Evolutionary conservation across 2,888 invertebrate species (phyloP).

Genomic region (Laspeyria flexula): DNA sequence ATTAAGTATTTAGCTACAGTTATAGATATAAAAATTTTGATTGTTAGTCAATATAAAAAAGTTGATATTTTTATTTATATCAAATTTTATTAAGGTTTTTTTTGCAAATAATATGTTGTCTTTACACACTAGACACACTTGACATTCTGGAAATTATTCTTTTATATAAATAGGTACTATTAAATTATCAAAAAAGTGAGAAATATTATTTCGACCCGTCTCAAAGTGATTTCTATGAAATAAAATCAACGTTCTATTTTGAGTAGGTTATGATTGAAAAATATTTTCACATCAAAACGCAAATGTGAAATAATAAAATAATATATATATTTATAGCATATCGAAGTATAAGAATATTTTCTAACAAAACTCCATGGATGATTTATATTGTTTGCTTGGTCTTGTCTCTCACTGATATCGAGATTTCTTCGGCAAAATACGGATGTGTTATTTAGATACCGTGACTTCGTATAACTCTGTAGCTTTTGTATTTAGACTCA

Average conservation of each 20-base stretch:
- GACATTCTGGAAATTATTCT: too few relatives aligned
- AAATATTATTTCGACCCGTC: too few relatives aligned
- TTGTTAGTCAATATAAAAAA: too few relatives aligned
- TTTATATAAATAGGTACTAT: too few relatives aligned
- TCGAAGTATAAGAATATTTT: constrained; percentile 42
- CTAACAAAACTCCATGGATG: constrained; percentile 46
- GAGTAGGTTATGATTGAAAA: neutral
- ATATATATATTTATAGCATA: constrained; percentile 1
- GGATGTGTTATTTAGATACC: constrained; percentile 46
- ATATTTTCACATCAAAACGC: neutral
- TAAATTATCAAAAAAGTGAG: too few relatives aligned
- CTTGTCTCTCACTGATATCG: constrained; percentile 49
- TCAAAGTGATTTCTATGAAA: too few relatives aligned
- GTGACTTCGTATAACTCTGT: constrained; percentile 30
- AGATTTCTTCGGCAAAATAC: constrained; percentile 50
- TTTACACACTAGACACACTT: too few relatives aligned
- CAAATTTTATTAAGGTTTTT: too few relatives aligned
- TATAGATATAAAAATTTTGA: too few relatives aligned
- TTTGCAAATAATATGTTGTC: too few relatives aligned
- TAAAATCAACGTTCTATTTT: neutral
- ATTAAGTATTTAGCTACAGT: too few relatives aligned
- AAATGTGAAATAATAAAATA: constrained; percentile 2
- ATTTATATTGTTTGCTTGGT: constrained; percentile 61
- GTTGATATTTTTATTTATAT: too few relatives aligned
- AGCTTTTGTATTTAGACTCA: constrained; percentile 44